Evolutionary conservation across 2,888 invertebrate genomes (phyloP).

Genomic region (Arctia plantaginis): DNA sequence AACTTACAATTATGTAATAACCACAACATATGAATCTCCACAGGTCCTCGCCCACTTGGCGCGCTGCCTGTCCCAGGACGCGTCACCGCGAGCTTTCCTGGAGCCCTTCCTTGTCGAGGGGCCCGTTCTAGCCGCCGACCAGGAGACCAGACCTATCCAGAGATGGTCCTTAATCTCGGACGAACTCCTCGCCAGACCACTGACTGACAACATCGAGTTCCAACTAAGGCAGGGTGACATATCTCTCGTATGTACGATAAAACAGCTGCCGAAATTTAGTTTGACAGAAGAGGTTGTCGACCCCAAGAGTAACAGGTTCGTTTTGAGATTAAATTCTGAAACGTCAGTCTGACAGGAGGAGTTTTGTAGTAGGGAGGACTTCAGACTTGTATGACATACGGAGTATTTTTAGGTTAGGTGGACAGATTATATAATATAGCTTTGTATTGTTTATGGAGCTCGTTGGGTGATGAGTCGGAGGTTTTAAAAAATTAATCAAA

Average conservation of each 20-base stretch:
- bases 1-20: too few relatives aligned
- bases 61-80: constrained; percentile 96
- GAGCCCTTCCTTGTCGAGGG: constrained; percentile 96
- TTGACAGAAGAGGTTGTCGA: constrained; percentile 98
- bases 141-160: constrained; percentile 93
- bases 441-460: not conserved
- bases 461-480: not conserved
- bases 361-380: constrained; percentile 60
- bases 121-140: constrained; percentile 94
- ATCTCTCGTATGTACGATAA: constrained; percentile 94
- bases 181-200: constrained; percentile 94
- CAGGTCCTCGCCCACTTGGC: constrained; percentile 94
- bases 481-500: too few relatives aligned
- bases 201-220: constrained; percentile 94
- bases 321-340: constrained; percentile 97
- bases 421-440: constrained; percentile 22
- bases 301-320: constrained; percentile 98
- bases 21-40: not conserved
- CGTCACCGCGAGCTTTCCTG: constrained; percentile 97
- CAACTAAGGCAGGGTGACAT: constrained; percentile 97
- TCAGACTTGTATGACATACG: constrained; percentile 79
- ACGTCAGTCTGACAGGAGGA: constrained; percentile 95
- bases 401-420: constrained; percentile 61
- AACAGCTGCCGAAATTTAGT: constrained; percentile 96
- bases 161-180: constrained; percentile 99